Conservation (phyloP, 2,888 invertebrate species). For the Ormyrus pomaceus region DNA sequence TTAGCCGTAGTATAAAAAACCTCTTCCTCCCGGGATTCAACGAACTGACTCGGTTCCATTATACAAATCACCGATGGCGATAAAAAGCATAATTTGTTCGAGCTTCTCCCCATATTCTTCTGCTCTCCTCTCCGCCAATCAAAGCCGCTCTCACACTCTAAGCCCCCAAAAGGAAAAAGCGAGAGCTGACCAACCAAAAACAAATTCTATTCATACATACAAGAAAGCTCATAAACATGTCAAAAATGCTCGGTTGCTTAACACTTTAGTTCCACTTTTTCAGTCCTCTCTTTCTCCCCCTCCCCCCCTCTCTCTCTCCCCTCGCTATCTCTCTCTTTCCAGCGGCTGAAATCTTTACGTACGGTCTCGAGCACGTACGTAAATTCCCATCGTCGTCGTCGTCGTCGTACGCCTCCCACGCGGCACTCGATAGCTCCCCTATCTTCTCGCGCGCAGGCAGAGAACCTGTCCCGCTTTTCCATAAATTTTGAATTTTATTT, state of each 20-base stretch:
- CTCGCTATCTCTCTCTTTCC: neutral
- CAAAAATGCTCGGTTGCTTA: constrained; percentile 53
- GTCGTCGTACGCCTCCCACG: constrained; percentile 43
- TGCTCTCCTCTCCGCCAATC: constrained; percentile 14
- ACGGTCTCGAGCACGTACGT: constrained; percentile 29
- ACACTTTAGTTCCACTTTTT: constrained; percentile 48
- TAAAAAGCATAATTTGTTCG: constrained; percentile 56
- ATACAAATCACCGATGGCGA: constrained; percentile 37
- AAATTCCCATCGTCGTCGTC: constrained; percentile 33
- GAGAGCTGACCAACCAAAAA: constrained; percentile 5
- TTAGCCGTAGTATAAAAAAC: neutral
- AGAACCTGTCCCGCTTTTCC: constrained; percentile 65
- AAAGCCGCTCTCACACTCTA: neutral
- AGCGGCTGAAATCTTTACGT: constrained; percentile 24
- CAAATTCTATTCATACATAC: constrained; percentile 42
- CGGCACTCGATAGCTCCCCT: constrained; percentile 39
- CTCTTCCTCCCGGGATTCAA: neutral
- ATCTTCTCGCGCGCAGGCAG: constrained; percentile 38
- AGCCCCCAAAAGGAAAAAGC: neutral
- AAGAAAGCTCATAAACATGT: constrained; percentile 52
- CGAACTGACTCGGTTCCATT: constrained; percentile 2
- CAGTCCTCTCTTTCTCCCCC: neutral
- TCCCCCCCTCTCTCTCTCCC: neutral
- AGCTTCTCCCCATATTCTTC: neutral
- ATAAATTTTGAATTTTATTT: constrained; percentile 74